Percentiles rank a stretch among this genome's conserved stretches.
Evolutionary conservation across 1,140 invertebrate genomes (phyloP).

Genomic region (Papilio glaucus): DNA sequence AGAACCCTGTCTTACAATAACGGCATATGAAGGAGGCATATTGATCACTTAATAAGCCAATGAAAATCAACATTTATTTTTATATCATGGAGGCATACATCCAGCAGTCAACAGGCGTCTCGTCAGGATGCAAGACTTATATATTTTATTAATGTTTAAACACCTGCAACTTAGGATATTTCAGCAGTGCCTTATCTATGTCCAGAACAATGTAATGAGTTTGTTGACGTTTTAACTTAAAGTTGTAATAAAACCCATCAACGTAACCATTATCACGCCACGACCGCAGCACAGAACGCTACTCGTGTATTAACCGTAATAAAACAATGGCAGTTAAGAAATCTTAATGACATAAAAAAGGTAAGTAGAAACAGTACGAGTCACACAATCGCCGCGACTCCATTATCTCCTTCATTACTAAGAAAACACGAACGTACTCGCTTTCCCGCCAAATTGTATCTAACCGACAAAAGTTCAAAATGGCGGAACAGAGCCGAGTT

Average conservation of each 20-base stretch:
- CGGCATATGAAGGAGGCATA: no score
- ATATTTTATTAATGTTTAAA: neutral
- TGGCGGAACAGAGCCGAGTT: conserved; percentile 69
- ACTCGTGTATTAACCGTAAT: conserved; percentile 37
- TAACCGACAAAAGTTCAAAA: conserved; percentile 70
- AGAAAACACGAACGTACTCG: conserved; percentile 62
- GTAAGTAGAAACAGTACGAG: conserved; percentile 53
- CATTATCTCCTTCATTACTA: conserved; percentile 73
- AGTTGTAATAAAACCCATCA: conserved; percentile 37
- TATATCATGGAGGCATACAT: no score
- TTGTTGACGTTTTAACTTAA: conserved; percentile 36
- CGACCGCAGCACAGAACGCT: conserved; percentile 19
- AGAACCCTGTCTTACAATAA: no score
- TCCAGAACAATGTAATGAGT: conserved; percentile 22
- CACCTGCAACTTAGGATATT: neutral
- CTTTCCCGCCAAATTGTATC: conserved; percentile 61
- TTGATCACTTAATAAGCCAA: no score
- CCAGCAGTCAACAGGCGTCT: no score
- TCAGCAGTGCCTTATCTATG: conserved; percentile 12
- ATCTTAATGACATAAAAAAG: conserved; percentile 56
- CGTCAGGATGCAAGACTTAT: neutral
- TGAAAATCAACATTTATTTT: no score
- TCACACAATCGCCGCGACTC: conserved; percentile 53
- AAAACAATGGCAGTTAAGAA: conserved; percentile 39
- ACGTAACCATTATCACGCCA: conserved; percentile 36